Base-by-base conservation (phyloP, 2,113 vertebrate species). In the Dicrurus megarhynchus region DNA sequence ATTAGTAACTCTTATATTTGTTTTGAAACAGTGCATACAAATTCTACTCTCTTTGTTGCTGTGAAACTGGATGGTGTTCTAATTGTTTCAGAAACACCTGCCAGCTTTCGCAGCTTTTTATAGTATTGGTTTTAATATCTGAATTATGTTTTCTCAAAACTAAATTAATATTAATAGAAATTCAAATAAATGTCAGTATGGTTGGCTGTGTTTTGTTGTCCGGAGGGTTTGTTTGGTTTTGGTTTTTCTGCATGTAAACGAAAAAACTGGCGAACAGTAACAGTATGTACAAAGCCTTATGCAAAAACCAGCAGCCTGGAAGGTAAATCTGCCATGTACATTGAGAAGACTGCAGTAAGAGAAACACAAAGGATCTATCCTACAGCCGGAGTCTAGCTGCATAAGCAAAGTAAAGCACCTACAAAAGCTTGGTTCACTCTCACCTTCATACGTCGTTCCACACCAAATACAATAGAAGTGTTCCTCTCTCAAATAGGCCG, bases 381-480 rank as follows among this genome's bases (percentile, higher is more conserved):
- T 56, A 60, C 16, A 57, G 6, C 37, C 64, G n/a, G 18, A 69
- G 24, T 56, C 26, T 27, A 79, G 20, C 32, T 84, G 57, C 42
- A 24, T 27, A 74, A 86, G 26, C 22, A n/a, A 77, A 91, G n/a
- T 30, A 61, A 59, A 89, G 39, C 26, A 75, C 20, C 27, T 50
- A 21, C 2, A 53, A 41, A 33, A 55, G 16, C 13, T 22, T 42
- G 49, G 14, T 33, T 77, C 90, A 67, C n/a, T 93, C 97, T 96
- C 97, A 99, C 99, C 99, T 96, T 99, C 98, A 89, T 99, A 99
- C 11, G 99, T 98, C 41, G 99, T 99, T 89, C 99, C 99, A 97
- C 99, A 99, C 99, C 99, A 99, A 91, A 99, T 98, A 97, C 99
- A 99, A 71, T 99, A 99, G 24, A 98, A 98, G 97, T 99, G 98